Evolutionary conservation across 2,888 invertebrate genomes (phyloP).

Genomic region (Spisula solida): DNA sequence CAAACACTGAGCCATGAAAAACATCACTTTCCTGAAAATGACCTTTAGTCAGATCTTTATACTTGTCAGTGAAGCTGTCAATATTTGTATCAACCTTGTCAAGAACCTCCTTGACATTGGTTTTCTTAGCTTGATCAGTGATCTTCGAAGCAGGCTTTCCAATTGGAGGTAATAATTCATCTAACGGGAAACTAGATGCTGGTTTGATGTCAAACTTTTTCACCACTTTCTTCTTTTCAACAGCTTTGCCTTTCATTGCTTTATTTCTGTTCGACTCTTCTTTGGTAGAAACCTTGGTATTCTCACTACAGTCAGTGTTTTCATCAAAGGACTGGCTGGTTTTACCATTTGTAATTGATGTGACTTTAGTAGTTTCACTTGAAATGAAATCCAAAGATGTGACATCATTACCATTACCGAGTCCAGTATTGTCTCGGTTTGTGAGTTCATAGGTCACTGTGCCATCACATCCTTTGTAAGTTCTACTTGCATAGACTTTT

Average conservation of each 20-base stretch:
- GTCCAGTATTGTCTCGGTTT: background rate
- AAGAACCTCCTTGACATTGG: background rate
- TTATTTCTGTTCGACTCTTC: background rate
- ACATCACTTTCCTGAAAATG: slow-evolving; percentile 15
- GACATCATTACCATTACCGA: background rate
- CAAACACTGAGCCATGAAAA: slow-evolving; percentile 57
- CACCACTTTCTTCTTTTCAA: background rate
- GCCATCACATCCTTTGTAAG: background rate
- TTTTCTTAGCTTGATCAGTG: slow-evolving; percentile 23
- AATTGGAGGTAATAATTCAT: slow-evolving; percentile 59
- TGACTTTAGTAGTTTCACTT: background rate
- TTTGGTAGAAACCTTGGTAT: background rate
- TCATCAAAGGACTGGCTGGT: background rate
- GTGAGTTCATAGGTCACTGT: background rate
- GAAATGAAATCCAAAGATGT: background rate
- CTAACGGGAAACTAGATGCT: slow-evolving; percentile 61
- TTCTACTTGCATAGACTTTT: background rate
- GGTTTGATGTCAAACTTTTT: slow-evolving; percentile 56
- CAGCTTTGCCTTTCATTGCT: background rate
- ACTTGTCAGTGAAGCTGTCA: slow-evolving; percentile 3
- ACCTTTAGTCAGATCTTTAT: slow-evolving; percentile 8
- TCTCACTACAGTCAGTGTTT: background rate
- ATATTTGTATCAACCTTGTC: background rate
- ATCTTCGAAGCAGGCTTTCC: slow-evolving; percentile 15
- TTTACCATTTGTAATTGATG: background rate